These are phyloP conservation scores for Lordiphosa andalusiaca DNA, from an alignment of 2,888 invertebrate genomes.

Conservation along the genomic window DNA sequence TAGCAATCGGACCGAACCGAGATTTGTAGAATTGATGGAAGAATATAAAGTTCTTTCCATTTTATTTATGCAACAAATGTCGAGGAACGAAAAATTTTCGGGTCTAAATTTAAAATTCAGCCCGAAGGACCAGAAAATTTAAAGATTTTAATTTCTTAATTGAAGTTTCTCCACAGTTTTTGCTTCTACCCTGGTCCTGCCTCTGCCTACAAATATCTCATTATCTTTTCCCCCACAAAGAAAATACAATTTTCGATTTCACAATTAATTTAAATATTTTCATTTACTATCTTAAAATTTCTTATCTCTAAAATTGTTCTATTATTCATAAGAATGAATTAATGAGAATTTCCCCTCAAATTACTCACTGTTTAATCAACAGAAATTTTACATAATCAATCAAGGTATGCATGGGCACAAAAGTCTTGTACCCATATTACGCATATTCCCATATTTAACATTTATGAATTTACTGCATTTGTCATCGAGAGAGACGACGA, in stretches of 20 bases:
- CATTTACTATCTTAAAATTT: not conserved
- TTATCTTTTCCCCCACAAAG: not conserved
- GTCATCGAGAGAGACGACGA: conserved; percentile 28
- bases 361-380: conserved; percentile 21
- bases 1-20: too few relatives aligned
- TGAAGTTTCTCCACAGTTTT: too few relatives aligned
- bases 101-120: too few relatives aligned
- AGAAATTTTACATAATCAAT: conserved; percentile 36
- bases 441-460: conserved; percentile 19
- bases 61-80: too few relatives aligned
- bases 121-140: too few relatives aligned
- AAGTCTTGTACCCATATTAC: conserved; percentile 24
- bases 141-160: too few relatives aligned
- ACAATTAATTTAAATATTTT: conserved; percentile 6
- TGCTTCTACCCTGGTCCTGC: too few relatives aligned
- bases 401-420: conserved; percentile 7
- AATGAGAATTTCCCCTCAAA: conserved; percentile 7
- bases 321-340: conserved; percentile 2
- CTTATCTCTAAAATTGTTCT: conserved; percentile 13
- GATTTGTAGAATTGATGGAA: too few relatives aligned
- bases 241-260: conserved; percentile 2
- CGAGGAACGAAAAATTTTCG: too few relatives aligned
- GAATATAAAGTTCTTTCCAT: too few relatives aligned
- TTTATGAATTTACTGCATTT: conserved; percentile 15
- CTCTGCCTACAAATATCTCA: not conserved